Base-by-base conservation (phyloP, 2,888 invertebrate genomes). In the Noctua janthe region DNA sequence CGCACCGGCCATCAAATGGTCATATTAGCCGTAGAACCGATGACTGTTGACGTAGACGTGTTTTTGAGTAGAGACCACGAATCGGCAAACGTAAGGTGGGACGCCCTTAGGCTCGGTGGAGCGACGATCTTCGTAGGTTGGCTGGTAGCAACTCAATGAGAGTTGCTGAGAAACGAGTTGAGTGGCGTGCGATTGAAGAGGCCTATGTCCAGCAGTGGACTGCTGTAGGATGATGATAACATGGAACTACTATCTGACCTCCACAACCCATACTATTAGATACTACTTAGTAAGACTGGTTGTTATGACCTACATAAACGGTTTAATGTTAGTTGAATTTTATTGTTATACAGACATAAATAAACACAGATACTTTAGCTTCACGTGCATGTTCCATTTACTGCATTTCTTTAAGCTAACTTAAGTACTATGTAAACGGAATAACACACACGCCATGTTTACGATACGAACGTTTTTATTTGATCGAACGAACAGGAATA, bases 401-500 rank as follows among this genome's bases (percentile, higher is more conserved):
- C 62, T 79, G 59, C 43, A 39, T 76, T 86, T 67, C 76, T 85
- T 77, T 56, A 20, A 75, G 35, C 64, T 43, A 23, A 72, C 69
- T 67, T 49, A 59, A 72, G 56, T 80, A 74, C 76, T 75, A 75
- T 51, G 87, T 80, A 75, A 87, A 80, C n/a, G 8, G 54, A 72
- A 66, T 70, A 70, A 74, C 29, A 66, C 74, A 66, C 80, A 83
- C 74, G 87, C 80, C 23, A 84, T 67, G 70, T 76, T 77, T 71
- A 72, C 80, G 43, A 76, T 74, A 66, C 54, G 54, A 80, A 70
- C 39, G 69, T 79, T 87, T 83, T 59, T 83, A 71, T 80, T 79
- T 64, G 74, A 76, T 76, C 66, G 80, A 74, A 72, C 20, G 47
- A 49, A 72, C 29, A 59, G 47, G 76, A 80, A 71, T 35, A 71